These are phyloP conservation scores for Elysia chlorotica DNA, from an alignment of 1,140 invertebrate species.

Conservation along the genomic window DNA sequence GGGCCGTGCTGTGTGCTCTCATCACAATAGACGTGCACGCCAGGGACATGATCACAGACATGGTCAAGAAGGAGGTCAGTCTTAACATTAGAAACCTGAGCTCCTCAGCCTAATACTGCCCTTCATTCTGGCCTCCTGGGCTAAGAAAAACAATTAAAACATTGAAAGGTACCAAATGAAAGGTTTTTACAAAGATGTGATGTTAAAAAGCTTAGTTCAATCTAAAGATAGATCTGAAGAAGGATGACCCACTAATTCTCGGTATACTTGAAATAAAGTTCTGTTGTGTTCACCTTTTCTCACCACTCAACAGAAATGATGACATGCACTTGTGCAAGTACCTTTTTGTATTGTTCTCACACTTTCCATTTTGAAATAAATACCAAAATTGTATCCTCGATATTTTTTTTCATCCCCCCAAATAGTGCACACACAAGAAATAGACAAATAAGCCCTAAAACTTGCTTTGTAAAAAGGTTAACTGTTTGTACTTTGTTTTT, in stretches of 20 bases:
- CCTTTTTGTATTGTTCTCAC: no score
- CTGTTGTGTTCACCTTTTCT: no score
- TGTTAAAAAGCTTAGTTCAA: background rate
- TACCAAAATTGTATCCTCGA: no score
- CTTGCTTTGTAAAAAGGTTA: no score
- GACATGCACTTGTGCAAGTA: no score
- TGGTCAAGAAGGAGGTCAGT: slow-evolving; percentile 66
- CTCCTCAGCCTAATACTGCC: background rate
- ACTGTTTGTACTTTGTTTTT: background rate
- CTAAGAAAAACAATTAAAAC: background rate
- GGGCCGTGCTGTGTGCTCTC: slow-evolving; percentile 78
- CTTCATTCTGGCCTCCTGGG: no score
- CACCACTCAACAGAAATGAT: no score
- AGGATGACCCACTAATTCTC: background rate
- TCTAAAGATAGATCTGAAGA: background rate
- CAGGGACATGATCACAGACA: slow-evolving; percentile 77
- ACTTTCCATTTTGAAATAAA: no score
- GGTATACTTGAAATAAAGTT: no score
- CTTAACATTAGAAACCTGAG: slow-evolving; percentile 8
- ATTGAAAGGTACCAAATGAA: background rate
- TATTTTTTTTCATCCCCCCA: no score
- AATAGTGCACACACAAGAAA: no score
- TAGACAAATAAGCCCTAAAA: no score
- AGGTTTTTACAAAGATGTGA: background rate
- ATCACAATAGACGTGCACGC: slow-evolving; percentile 88